A percentile compares a stretch with the other conserved stretches of the same genome.
These are phyloP conservation scores for Phymanthus crucifer DNA, from an alignment of 92 coral and sea anemone genomes.

Conservation along the genomic window DNA sequence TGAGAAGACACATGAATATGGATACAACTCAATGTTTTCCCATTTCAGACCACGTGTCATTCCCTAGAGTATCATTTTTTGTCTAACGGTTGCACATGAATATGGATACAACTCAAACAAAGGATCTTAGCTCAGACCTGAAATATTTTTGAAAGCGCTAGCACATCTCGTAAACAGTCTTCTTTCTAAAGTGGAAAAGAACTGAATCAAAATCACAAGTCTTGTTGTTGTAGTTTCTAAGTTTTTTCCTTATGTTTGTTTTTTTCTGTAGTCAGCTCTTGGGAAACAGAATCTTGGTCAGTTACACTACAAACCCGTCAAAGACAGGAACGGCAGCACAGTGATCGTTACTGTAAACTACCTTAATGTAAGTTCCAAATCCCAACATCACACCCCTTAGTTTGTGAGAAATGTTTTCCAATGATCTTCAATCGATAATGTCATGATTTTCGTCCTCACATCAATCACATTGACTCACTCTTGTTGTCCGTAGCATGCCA, in stretches of 20 bases:
- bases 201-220: too few species aligned
- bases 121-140: too few species aligned
- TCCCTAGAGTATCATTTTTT: background rate
- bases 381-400: background rate
- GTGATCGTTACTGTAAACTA: constrained; percentile 87
- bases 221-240: background rate
- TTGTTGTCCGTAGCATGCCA: constrained; percentile 63
- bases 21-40: too few species aligned
- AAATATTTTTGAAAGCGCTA: too few species aligned
- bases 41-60: background rate
- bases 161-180: too few species aligned
- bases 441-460: too few species aligned
- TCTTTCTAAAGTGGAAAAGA: too few species aligned
- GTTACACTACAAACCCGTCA: constrained; percentile 84
- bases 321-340: constrained; percentile 91
- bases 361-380: constrained; percentile 71
- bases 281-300: constrained; percentile 94
- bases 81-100: too few species aligned
- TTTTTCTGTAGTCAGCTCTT: constrained; percentile 72
- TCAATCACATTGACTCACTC: background rate
- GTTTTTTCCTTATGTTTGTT: background rate
- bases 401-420: too few species aligned
- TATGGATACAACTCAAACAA: too few species aligned
- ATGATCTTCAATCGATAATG: too few species aligned
- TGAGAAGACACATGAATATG: too few species aligned